phyloP scores from a whole-genome alignment of 53 echinoderm and acorn worm species.

The Zoroaster sp. region DNA sequence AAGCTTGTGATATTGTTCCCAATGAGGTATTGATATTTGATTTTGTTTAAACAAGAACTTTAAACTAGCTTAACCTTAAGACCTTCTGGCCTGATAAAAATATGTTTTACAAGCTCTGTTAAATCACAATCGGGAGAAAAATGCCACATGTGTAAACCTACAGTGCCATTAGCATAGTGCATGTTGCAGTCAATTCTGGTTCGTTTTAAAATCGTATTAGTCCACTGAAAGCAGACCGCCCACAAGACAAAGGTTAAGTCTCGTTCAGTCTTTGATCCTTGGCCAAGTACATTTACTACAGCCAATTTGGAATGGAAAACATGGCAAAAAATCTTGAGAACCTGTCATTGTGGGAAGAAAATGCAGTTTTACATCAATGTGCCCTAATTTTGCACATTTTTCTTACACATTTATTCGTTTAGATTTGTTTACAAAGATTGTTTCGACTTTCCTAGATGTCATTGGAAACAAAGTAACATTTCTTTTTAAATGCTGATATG shows the following conservation, averaged over 20 bases:
- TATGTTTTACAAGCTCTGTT: slow-evolving; percentile 26
- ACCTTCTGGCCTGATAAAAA: slow-evolving; percentile 35
- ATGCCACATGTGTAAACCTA: neutral
- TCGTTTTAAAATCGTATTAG: neutral
- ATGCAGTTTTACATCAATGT: too few relatives aligned
- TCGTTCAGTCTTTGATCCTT: neutral
- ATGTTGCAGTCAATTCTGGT: neutral
- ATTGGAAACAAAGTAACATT: too few relatives aligned
- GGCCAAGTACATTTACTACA: neutral
- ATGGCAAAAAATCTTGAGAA: neutral
- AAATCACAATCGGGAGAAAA: neutral
- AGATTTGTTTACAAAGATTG: too few relatives aligned
- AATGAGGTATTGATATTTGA: neutral
- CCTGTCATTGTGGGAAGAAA: neutral
- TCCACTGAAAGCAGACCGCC: neutral
- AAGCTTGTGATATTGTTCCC: neutral
- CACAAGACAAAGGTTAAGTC: slow-evolving; percentile 39
- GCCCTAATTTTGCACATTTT: too few relatives aligned
- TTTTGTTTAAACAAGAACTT: slow-evolving; percentile 51
- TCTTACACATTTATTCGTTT: too few relatives aligned
- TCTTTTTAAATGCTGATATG: too few relatives aligned
- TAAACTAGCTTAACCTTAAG: slow-evolving; percentile 35
- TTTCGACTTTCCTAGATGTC: too few relatives aligned
- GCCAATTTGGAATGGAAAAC: neutral
- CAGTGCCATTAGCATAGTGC: neutral